Evolutionary conservation across 2,113 vertebrate genomes (phyloP), one percentile per base, ranked within the genome.

Genomic region (Pampusana beccarii): DNA sequence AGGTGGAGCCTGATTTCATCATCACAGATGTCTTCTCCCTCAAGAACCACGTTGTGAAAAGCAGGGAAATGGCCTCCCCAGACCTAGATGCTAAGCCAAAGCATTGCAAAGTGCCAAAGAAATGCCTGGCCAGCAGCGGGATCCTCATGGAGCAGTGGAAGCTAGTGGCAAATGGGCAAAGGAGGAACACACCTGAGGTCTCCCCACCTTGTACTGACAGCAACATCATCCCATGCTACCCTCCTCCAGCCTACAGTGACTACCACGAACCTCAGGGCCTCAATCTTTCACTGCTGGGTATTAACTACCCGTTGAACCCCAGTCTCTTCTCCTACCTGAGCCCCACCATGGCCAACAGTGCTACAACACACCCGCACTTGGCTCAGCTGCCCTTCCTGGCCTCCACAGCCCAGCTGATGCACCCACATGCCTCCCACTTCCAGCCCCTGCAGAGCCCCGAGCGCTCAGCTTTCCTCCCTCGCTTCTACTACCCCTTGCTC

Each of bases 401-500:
- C 29, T 99, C 99, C 0, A 98, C 98, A 0, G 95, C 98, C 56
- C 99, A 99, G 81, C 97, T 99, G 83, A 97, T 99, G 97, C 98
- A 99, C 60, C 97, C 98, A 0, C 97, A 98, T 1, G 80, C 98
- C 31, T 93, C 97, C 38, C 97, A 97, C 25, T 98, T 98, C 95
- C 97, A 98, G 29, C 38, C 98, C 12, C 95, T 98, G 26, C 98
- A 98, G 80, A 95, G 91, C 38, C 58, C 98, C 0, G 98, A 99
- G 64, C 97, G 98, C 65, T 91, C 98, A 2, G 80, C 98, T 42
- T 98, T 98, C 34, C 97, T 98, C 3, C 98, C 99, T 6, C 98
- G 98, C 34, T 98, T 99, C 58, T 99, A 99, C 97, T 99, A 99
- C 93, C 99, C 99, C 1, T 98, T 99, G 94, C 97, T 99, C 54